Evolutionary conservation across 2,113 vertebrate species (phyloP).

Genomic region (Cichladusa arquata): DNA sequence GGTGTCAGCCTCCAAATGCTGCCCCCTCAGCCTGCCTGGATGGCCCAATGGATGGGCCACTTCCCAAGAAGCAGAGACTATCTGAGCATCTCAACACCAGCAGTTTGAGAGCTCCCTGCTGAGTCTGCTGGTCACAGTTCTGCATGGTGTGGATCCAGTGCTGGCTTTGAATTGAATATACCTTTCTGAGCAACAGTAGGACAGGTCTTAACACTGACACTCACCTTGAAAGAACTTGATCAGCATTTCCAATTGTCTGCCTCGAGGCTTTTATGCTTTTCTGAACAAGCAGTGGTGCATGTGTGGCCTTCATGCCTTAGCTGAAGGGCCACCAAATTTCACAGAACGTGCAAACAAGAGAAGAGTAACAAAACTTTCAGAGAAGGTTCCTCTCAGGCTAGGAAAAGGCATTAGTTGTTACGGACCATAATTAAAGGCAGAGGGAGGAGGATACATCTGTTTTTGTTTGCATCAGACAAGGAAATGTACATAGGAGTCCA

Average conservation of each 20-base stretch:
- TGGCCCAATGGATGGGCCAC: rapidly evolving
- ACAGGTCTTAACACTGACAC: not conserved
- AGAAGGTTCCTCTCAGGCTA: not conserved
- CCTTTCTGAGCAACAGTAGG: not conserved
- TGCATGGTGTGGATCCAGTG: rapidly evolving
- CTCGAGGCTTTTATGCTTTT: not conserved
- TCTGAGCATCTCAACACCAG: not conserved
- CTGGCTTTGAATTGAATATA: not conserved
- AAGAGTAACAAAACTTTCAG: not conserved
- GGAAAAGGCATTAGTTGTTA: not conserved
- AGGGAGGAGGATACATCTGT: not conserved
- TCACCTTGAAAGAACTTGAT: not conserved
- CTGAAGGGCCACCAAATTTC: not conserved
- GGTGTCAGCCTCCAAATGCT: not conserved
- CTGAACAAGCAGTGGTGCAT: not conserved
- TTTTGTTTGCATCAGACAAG: not conserved
- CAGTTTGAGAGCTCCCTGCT: not conserved
- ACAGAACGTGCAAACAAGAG: rapidly evolving
- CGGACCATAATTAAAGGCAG: not conserved
- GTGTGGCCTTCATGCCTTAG: not conserved
- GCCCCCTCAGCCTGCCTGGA: not conserved
- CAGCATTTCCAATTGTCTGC: not conserved
- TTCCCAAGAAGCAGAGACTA: not conserved
- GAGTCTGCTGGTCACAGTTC: not conserved
- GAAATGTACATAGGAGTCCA: not conserved